Conservation (phyloP, 2,113 vertebrate genomes). For the Acanthochromis polyacanthus region DNA sequence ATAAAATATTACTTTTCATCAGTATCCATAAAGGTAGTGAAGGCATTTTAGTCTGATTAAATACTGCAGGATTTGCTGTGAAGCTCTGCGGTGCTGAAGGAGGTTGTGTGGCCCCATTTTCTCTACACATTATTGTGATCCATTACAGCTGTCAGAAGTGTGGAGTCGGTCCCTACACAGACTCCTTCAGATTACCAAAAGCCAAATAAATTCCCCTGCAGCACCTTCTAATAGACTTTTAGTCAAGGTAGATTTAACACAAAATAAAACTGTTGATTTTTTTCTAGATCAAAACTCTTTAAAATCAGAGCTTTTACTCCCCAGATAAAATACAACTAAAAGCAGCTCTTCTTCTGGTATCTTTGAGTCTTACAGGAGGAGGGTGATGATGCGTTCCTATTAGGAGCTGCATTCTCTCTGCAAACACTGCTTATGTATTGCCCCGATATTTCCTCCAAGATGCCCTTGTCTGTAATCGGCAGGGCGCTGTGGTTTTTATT, state of each 20-base stretch:
- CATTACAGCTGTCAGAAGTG: conserved; percentile 41
- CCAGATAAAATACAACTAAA: neutral
- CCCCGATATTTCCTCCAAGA: conserved; percentile 25
- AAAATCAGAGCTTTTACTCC: neutral
- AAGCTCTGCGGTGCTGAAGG: conserved; percentile 1
- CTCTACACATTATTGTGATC: conserved; percentile 42
- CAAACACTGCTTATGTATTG: conserved; percentile 5
- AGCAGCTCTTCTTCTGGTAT: neutral
- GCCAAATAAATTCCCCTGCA: conserved; percentile 23
- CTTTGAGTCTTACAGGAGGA: neutral
- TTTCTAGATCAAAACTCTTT: neutral
- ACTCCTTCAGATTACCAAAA: conserved; percentile 38
- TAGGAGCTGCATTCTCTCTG: neutral
- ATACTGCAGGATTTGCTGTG: conserved; percentile 16
- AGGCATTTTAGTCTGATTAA: neutral
- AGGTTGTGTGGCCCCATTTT: conserved; percentile 25
- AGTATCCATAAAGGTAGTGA: neutral
- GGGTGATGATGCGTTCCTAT: neutral
- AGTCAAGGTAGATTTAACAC: conserved; percentile 1
- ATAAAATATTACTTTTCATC: conserved; percentile 4
- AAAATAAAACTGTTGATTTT: conserved; percentile 2
- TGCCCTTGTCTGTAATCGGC: conserved; percentile 43
- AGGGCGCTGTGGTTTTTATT: conserved; percentile 22
- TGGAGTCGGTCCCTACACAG: conserved; percentile 16
- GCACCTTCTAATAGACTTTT: conserved; percentile 15